Base-by-base conservation (phyloP, 1,140 invertebrate genomes). In the Drosophila tani region DNA sequence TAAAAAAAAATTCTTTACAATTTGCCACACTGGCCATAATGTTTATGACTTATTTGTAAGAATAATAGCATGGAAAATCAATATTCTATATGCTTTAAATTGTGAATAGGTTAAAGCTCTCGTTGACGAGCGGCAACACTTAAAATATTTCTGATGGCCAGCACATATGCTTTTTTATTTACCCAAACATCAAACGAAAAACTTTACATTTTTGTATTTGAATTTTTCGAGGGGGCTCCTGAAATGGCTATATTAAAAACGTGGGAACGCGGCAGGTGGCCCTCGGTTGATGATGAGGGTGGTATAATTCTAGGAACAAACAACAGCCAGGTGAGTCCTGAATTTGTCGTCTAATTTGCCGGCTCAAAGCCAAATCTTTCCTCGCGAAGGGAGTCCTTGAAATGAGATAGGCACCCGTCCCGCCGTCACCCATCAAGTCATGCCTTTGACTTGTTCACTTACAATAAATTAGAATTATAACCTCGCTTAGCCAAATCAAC, bases 401-500 rank as follows among this genome's bases (percentile, higher is more conserved):
- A 47, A 51, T 53, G 32, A 63, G 53, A 78, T 53, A 56, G 53
- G n/a, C 49, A 38, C 51, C 51, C 51, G 51, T 3, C 27, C 50
- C 50, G 17, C 12, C n/a, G 29, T 11, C 46, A 21, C 47, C 24
- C 9, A 50, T 29, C 40, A 58, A 50, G 74, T 46, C 57, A 78
- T 62, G 75, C 73, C 64, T 62, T 51, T 65, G 68, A 79, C 70
- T 79, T 87, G 66, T 83, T 80, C 71, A 78, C 68, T 87, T 82
- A 68, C 60, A 63, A 90, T 90, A 88, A 88, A 88, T 87, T 84
- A 81, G 77, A 87, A 90, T 87, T 87, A 84, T 81, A 90, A 81
- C 87, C 82, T 75, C 84, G 73, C 71, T 88, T 87, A 84, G 84
- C 81, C 81, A 90, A 87, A 87, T 87, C 85, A 90, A 87, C 84